Evolutionary conservation across 1,140 invertebrate species (phyloP).

Genomic region (Pachyrhynchus sulphureomaculatus): DNA sequence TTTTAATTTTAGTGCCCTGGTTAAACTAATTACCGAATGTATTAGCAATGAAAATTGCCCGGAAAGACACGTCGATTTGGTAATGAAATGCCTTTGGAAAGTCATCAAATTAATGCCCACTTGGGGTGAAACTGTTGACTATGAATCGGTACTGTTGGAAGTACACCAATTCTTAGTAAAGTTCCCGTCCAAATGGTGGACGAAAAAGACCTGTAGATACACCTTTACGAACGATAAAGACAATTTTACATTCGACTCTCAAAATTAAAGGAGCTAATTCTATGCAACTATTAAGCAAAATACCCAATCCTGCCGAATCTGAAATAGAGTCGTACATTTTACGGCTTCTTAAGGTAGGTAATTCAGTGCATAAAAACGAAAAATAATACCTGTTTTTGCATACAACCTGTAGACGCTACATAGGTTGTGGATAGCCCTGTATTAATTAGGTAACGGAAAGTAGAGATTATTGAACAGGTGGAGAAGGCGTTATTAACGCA

Average conservation of each 20-base stretch:
- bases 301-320: slow-evolving; percentile 77
- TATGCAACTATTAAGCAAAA: slow-evolving; percentile 74
- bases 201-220: slow-evolving; percentile 71
- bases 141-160: slow-evolving; percentile 80
- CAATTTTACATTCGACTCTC: slow-evolving; percentile 82
- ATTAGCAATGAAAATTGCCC: slow-evolving; percentile 63
- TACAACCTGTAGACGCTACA: too few relatives aligned
- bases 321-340: slow-evolving; percentile 80
- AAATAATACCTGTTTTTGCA: too few relatives aligned
- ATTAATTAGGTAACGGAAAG: too few relatives aligned
- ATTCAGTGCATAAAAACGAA: too few relatives aligned
- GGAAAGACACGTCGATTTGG: slow-evolving; percentile 72
- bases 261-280: slow-evolving; percentile 76
- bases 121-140: slow-evolving; percentile 74
- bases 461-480: too few relatives aligned
- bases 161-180: slow-evolving; percentile 84
- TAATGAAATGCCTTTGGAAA: slow-evolving; percentile 90
- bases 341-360: slow-evolving; percentile 68
- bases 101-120: slow-evolving; percentile 76
- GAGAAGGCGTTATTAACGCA: too few relatives aligned
- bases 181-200: slow-evolving; percentile 80
- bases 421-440: too few relatives aligned
- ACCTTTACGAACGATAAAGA: slow-evolving; percentile 87
- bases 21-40: slow-evolving; percentile 74
- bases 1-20: slow-evolving; percentile 64